Evolutionary conservation across 2,113 vertebrate genomes (phyloP).

Genomic region (Empidonax traillii): DNA sequence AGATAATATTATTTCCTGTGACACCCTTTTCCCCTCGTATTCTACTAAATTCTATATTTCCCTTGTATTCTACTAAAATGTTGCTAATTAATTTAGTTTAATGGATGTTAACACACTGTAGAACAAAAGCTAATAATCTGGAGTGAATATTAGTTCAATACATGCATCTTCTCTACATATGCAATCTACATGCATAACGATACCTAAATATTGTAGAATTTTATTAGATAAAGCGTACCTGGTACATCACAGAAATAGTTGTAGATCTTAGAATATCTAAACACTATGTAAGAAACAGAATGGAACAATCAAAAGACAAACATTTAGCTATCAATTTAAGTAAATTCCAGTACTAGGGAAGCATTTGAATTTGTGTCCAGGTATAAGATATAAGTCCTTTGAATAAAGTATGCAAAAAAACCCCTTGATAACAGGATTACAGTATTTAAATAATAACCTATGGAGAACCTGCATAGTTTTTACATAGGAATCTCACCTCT

Average conservation of each 20-base stretch:
- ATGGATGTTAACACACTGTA: background rate
- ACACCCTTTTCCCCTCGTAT: background rate
- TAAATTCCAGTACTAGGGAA: background rate
- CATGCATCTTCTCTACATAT: background rate
- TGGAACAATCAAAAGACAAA: background rate
- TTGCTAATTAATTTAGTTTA: background rate
- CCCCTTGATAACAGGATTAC: background rate
- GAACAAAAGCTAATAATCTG: background rate
- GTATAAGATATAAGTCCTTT: background rate
- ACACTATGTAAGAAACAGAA: background rate
- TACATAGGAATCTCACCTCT: background rate
- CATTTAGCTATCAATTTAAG: background rate
- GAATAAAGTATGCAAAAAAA: background rate
- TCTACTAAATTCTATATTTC: background rate
- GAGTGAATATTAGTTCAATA: background rate
- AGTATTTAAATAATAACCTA: background rate
- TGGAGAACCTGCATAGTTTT: background rate
- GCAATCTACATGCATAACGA: background rate
- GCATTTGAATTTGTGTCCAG: background rate
- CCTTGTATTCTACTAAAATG: background rate
- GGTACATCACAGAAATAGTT: background rate
- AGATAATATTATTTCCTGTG: background rate
- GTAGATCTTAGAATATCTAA: background rate
- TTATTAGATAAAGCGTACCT: background rate
- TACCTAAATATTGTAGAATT: background rate